Evolutionary conservation across 2,797 vertebrate genomes (phyloP).

Genomic region (Prunella strophiata): DNA sequence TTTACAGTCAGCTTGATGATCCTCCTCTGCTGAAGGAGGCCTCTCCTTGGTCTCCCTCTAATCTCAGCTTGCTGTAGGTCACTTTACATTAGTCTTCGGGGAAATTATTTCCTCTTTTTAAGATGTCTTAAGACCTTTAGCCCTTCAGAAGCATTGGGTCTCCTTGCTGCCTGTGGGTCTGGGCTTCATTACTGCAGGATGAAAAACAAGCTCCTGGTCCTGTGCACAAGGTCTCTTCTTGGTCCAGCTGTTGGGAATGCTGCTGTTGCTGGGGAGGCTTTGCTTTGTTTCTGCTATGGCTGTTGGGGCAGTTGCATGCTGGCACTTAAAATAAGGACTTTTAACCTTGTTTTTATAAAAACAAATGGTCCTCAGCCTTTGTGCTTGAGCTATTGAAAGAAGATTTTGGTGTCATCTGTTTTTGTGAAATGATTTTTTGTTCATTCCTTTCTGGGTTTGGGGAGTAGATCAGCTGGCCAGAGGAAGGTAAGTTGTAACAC

Average conservation of each 20-base stretch:
- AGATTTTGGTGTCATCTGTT: not conserved
- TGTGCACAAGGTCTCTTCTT: accelerated
- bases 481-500: not conserved
- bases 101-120: not conserved
- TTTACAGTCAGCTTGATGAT: not conserved
- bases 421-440: not conserved
- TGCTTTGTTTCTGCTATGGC: not conserved
- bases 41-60: not conserved
- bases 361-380: not conserved
- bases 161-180: not conserved
- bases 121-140: not conserved
- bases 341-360: not conserved
- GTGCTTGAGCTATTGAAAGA: not conserved
- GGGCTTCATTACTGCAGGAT: not conserved
- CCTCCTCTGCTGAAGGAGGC: not conserved
- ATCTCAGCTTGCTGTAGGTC: not conserved
- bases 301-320: not conserved
- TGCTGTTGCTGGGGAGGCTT: not conserved
- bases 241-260: accelerated
- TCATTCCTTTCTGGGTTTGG: not conserved
- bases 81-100: not conserved
- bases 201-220: not conserved
- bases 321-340: not conserved
- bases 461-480: not conserved
- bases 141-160: not conserved